A percentile compares a stretch with the other conserved stretches of the same genome.
Conservation (phyloP, 1,140 invertebrate species). For the Drosophila quadrilineata region DNA sequence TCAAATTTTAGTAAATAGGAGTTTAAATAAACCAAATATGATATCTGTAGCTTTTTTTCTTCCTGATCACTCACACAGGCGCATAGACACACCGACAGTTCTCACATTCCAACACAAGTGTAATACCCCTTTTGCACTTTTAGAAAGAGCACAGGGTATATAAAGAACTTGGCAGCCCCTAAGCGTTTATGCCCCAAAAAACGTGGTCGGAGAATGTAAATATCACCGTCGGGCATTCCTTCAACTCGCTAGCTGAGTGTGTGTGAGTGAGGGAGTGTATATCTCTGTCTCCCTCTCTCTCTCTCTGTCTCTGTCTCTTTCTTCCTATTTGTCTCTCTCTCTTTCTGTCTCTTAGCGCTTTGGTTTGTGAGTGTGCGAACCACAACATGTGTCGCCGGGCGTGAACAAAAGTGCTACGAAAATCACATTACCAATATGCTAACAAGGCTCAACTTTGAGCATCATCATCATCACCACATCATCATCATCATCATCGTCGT, state of each 20-base stretch:
- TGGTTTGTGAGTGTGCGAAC: constrained; percentile 58
- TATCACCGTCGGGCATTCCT: constrained; percentile 29
- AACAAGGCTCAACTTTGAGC: constrained; percentile 25
- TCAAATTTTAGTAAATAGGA: too few relatives aligned
- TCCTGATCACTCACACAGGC: too few relatives aligned
- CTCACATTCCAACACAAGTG: too few relatives aligned
- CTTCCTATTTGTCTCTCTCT: too few relatives aligned
- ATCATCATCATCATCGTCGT: background rate
- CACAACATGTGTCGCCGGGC: constrained; percentile 76
- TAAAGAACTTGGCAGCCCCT: constrained; percentile 43
- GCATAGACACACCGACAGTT: too few relatives aligned
- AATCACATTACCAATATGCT: constrained; percentile 67
- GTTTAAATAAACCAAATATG: too few relatives aligned
- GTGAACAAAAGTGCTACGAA: constrained; percentile 77
- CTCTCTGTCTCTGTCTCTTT: too few relatives aligned
- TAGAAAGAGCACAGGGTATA: too few relatives aligned
- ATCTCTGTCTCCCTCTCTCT: too few relatives aligned
- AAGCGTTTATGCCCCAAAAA: constrained; percentile 49
- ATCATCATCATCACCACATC: constrained; percentile 20
- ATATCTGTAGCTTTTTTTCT: too few relatives aligned
- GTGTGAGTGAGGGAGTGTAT: constrained; percentile 25
- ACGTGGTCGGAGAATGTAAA: constrained; percentile 58
- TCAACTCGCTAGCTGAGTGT: constrained; percentile 9
- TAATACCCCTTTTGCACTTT: too few relatives aligned
- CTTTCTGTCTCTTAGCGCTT: constrained; percentile 2